Evolutionary conservation across 2,888 invertebrate species (phyloP).

Genomic region (Pinctada fucata): DNA sequence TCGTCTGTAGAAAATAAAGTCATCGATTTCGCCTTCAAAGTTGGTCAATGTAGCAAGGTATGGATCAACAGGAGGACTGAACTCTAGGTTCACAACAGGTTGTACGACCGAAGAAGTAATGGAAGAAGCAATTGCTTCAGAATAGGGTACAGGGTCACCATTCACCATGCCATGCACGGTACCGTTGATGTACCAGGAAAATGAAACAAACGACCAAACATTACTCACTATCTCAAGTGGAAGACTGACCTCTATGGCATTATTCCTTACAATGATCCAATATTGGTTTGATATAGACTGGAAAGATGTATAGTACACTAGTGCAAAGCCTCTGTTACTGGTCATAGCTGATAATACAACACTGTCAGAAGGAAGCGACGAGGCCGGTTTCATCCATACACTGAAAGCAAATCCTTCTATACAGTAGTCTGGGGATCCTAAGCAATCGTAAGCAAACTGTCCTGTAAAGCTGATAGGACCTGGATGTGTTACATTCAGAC

Average conservation of each 20-base stretch:
- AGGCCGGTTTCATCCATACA: slow-evolving; percentile 39
- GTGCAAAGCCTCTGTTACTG: slow-evolving; percentile 13
- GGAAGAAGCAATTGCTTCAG: not conserved
- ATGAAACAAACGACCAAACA: slow-evolving; percentile 30
- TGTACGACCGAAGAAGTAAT: slow-evolving; percentile 2
- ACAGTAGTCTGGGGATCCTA: slow-evolving; percentile 39
- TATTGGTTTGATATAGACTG: not conserved
- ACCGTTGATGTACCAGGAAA: slow-evolving; percentile 31
- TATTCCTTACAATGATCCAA: slow-evolving; percentile 17
- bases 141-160: slow-evolving; percentile 4
- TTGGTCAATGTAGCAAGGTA: not conserved
- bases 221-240: slow-evolving; percentile 14
- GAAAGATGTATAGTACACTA: slow-evolving; percentile 4
- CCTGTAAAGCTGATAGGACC: slow-evolving; percentile 13
- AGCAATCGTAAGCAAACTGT: slow-evolving; percentile 42
- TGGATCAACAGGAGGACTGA: not conserved
- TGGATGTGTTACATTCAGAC: not conserved
- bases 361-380: not conserved
- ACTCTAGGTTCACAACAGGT: slow-evolving; percentile 16
- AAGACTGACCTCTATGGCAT: slow-evolving; percentile 7
- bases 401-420: slow-evolving; percentile 39
- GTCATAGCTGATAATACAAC: slow-evolving; percentile 14
- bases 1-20: slow-evolving; percentile 33
- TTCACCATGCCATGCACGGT: slow-evolving; percentile 19
- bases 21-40: slow-evolving; percentile 42